A percentile compares a stretch with the other conserved stretches of the same genome.
Conservation (phyloP, 2,113 vertebrate genomes). For the Rhinogobius similis region DNA sequence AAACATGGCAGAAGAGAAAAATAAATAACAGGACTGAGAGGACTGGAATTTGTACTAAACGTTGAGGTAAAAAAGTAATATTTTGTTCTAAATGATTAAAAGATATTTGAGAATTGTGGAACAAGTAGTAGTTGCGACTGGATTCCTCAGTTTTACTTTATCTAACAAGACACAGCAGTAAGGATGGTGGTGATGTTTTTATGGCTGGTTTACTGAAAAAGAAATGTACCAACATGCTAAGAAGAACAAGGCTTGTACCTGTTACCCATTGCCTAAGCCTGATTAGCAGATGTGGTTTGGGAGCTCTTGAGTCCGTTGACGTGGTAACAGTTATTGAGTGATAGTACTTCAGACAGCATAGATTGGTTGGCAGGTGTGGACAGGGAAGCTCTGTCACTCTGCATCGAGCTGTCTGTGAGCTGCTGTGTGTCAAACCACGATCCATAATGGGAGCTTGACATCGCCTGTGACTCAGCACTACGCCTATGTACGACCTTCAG, state of each 20-base stretch:
- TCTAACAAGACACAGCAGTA: too few species aligned
- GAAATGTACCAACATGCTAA: background rate
- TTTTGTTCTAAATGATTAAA: background rate
- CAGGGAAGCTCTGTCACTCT: slow-evolving; percentile 57
- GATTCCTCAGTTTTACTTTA: too few species aligned
- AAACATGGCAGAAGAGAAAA: too few species aligned
- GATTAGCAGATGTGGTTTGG: slow-evolving; percentile 18
- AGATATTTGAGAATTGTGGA: too few species aligned
- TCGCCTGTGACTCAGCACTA: slow-evolving; percentile 32
- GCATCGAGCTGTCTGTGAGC: slow-evolving; percentile 41
- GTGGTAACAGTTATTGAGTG: slow-evolving; percentile 53
- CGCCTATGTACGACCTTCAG: slow-evolving; percentile 54
- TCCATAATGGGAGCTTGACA: slow-evolving; percentile 39
- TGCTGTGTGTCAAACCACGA: slow-evolving; percentile 37
- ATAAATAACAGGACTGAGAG: too few species aligned
- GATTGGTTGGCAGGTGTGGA: slow-evolving; percentile 63
- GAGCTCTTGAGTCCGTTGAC: slow-evolving; percentile 18
- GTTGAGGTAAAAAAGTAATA: background rate
- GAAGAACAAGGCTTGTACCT: background rate
- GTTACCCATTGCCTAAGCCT: slow-evolving; percentile 15
- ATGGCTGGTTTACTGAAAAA: too few species aligned
- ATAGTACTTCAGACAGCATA: slow-evolving; percentile 51
- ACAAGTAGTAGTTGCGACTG: too few species aligned
- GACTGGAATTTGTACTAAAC: too few species aligned
- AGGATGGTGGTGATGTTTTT: too few species aligned